Evolutionary conservation across 2,888 invertebrate species (phyloP).

Genomic region (Meganola albula): DNA sequence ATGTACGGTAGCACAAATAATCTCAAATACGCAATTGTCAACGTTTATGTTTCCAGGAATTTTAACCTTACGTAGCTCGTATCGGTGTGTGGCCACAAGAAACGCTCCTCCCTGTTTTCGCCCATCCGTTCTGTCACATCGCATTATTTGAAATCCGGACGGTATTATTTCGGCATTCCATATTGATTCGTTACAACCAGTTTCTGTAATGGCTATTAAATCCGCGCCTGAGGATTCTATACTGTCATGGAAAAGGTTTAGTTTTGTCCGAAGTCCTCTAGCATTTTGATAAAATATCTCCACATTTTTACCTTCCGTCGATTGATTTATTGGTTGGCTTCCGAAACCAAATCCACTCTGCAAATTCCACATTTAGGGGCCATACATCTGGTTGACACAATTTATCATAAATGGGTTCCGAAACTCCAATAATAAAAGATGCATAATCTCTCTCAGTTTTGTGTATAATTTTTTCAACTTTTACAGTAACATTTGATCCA

Average conservation of each 20-base stretch:
- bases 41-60: too few relatives aligned
- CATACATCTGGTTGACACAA: background rate
- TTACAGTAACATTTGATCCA: background rate
- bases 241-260: background rate
- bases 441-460: background rate
- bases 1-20: background rate
- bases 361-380: background rate
- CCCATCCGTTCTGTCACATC: conserved; percentile 1
- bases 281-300: conserved; percentile 1
- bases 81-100: background rate
- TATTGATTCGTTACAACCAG: background rate
- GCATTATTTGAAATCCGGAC: background rate
- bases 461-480: background rate
- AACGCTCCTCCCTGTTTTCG: too few relatives aligned
- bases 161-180: too few relatives aligned
- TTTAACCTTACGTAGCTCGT: background rate
- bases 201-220: background rate
- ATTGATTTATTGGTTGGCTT: background rate
- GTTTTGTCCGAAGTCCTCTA: background rate
- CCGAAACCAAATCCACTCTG: conserved; percentile 3
- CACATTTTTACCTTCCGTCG: background rate
- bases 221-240: background rate
- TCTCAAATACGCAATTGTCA: background rate
- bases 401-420: background rate
- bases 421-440: background rate